Base-by-base conservation (phyloP, 2,113 vertebrate species). In the Megalops atlanticus region DNA sequence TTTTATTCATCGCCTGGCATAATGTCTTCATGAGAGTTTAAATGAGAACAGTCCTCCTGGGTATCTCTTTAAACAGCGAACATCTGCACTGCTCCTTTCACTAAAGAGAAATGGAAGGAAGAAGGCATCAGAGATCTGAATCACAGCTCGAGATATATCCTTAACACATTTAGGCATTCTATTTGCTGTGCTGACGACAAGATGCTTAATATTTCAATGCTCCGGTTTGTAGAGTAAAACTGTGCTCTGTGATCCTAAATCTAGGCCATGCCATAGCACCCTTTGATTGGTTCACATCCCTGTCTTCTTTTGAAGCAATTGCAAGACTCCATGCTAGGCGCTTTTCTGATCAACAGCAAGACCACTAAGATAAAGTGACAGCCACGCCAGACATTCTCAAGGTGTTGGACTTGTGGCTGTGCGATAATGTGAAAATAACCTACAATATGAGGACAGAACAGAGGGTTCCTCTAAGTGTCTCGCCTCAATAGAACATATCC, bases 11-110 rank as follows among this genome's bases (percentile, higher is more conserved):
- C 27, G 33, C 16, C 11, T 69, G n/a, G 39, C 75, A 69, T 52
- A 41, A 58, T 74, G 70, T 82, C 18, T 54, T 80, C 75, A 80
- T 33, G 11, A 41, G 35, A 52, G 68, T 36, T 77, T 5, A 80
- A 72, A 47, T 38, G 39, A 77, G 75, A 15, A 35, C 16, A 31
- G 58, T 64, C 24, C 58, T 31, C 58, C n/a, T 64, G 58, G 49
- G 49, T 21, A 21, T 1, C 49, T 54, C 18, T 24, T n/a, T 54
- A 21, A 54, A 54, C 16, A 54, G 49, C 16, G 76, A 73, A 35
- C 21, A 43, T 21, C 31, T 35, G 15, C 11, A 71, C 54, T 41
- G 31, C 36, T 36, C 27, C 7, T 40, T 43, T n/a, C 24, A 47
- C 6, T 31, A 24, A 21, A 39, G 64, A 35, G 31, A 79, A 79